Evolutionary conservation across 2,113 vertebrate species (phyloP).

Genomic region (Rynchops niger): DNA sequence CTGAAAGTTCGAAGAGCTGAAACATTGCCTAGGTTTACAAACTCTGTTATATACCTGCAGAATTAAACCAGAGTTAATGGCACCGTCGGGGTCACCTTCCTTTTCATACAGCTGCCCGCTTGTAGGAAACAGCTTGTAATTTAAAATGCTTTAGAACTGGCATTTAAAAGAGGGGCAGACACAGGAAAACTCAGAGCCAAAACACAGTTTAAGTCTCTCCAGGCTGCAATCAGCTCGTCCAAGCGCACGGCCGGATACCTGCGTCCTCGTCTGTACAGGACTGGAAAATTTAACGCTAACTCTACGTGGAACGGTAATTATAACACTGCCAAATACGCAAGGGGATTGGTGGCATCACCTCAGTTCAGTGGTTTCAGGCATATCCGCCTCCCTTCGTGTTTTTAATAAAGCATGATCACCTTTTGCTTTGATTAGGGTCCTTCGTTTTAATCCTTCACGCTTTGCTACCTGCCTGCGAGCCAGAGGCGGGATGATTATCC

Average conservation of each 20-base stretch:
- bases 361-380: background rate
- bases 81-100: conserved; percentile 55
- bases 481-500: background rate
- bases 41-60: conserved; percentile 99
- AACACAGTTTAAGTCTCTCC: background rate
- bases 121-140: conserved; percentile 12
- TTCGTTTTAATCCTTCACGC: background rate
- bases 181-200: background rate
- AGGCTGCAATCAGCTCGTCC: background rate
- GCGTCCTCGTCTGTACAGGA: accelerated
- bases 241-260: accelerated
- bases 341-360: background rate
- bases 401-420: background rate
- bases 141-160: background rate
- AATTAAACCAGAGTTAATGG: conserved; percentile 97
- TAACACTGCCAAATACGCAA: accelerated
- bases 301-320: background rate
- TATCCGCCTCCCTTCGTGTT: accelerated
- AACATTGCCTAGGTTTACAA: conserved; percentile 99
- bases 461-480: background rate
- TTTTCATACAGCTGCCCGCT: background rate
- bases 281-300: accelerated
- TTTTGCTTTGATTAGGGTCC: background rate
- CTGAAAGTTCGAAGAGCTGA: conserved; percentile 99
- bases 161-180: background rate